Evolutionary conservation across 2,888 invertebrate genomes (phyloP).

Genomic region (Portevinia maculata): DNA sequence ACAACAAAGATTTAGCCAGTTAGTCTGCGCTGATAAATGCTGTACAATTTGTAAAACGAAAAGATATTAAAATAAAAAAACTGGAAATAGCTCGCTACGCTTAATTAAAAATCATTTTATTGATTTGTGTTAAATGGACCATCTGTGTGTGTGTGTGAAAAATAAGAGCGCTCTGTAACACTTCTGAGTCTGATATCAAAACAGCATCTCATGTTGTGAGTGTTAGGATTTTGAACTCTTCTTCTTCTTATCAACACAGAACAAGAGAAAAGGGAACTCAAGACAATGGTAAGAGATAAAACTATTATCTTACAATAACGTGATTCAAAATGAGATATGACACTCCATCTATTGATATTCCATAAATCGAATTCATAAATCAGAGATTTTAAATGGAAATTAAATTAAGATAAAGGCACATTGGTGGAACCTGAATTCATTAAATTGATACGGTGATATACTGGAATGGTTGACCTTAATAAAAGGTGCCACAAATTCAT

Average conservation of each 20-base stretch:
- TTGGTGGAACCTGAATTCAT: not conserved
- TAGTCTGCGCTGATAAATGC: too few relatives aligned
- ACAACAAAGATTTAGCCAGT: not conserved
- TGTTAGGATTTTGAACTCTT: too few relatives aligned
- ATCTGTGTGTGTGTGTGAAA: too few relatives aligned
- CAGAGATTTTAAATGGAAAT: conserved; percentile 1
- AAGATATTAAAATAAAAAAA: too few relatives aligned
- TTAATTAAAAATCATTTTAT: too few relatives aligned
- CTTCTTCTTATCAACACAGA: not conserved
- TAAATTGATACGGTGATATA: conserved; percentile 9
- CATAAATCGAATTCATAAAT: conserved; percentile 9
- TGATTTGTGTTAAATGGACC: too few relatives aligned
- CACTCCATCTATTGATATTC: conserved; percentile 11
- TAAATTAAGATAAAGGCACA: conserved; percentile 10
- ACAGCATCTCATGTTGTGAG: too few relatives aligned
- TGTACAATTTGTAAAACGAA: too few relatives aligned
- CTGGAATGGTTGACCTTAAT: conserved; percentile 10
- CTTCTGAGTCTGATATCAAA: too few relatives aligned
- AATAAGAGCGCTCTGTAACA: too few relatives aligned
- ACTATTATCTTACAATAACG: conserved; percentile 15
- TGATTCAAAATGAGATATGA: not conserved
- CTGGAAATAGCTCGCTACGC: too few relatives aligned
- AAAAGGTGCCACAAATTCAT: conserved; percentile 41
- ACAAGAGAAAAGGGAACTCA: conserved; percentile 6
- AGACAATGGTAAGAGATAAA: not conserved